phyloP scores from a whole-genome alignment of 2,113 vertebrate species.

The Peromyscus californicus region DNA sequence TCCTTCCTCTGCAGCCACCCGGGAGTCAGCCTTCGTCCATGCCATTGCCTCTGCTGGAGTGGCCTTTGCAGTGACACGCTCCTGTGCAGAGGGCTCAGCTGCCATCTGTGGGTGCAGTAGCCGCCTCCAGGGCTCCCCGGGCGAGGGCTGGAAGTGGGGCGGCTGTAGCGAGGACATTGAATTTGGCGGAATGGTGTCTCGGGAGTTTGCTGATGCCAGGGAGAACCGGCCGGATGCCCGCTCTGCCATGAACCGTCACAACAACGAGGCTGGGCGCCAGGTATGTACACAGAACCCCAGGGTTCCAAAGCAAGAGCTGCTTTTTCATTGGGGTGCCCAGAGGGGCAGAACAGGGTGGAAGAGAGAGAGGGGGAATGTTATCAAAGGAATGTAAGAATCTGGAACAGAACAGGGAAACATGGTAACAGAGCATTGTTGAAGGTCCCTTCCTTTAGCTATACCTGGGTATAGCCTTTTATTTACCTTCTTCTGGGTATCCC shows the following conservation, averaged over 20 bases:
- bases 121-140: slow-evolving; percentile 94
- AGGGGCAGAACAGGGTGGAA: no score
- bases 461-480: neutral
- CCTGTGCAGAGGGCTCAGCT: slow-evolving; percentile 95
- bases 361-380: neutral
- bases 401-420: neutral
- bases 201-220: slow-evolving; percentile 96
- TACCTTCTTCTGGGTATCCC: neutral
- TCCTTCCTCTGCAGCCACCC: slow-evolving; percentile 91
- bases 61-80: slow-evolving; percentile 96
- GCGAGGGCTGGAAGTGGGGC: slow-evolving; percentile 99
- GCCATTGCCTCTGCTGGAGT: slow-evolving; percentile 97
- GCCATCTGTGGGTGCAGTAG: slow-evolving; percentile 97
- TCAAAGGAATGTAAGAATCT: neutral
- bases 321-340: neutral
- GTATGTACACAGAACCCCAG: slow-evolving; percentile 84
- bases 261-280: slow-evolving; percentile 97
- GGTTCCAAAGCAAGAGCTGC: neutral
- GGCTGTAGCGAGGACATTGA: slow-evolving; percentile 98
- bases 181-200: slow-evolving; percentile 97
- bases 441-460: neutral
- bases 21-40: slow-evolving; percentile 97
- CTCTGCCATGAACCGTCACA: slow-evolving; percentile 98
- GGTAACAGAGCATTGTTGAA: neutral
- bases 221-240: slow-evolving; percentile 98